phyloP scores from a whole-genome alignment of 30 jellyfish, hydroid and myxozoan genomes.

The Morbakka virulenta region DNA sequence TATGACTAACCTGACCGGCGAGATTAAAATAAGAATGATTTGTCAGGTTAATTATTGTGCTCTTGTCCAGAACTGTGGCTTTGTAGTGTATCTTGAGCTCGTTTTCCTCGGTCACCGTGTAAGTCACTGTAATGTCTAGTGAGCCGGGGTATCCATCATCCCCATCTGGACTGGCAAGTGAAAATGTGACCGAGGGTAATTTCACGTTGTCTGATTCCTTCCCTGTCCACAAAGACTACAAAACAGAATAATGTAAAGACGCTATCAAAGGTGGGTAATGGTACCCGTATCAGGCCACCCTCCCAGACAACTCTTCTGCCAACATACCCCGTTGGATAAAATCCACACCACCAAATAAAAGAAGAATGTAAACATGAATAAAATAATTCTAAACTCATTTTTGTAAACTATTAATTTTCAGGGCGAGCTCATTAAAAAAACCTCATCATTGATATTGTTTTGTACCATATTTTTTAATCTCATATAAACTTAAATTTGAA shows the following conservation, averaged over 20 bases:
- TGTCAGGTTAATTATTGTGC: constrained; percentile 80
- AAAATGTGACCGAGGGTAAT: constrained; percentile 33
- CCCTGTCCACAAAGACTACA: constrained; percentile 63
- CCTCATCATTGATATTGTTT: too few species aligned
- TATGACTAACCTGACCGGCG: too few species aligned
- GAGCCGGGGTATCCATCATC: constrained; percentile 94
- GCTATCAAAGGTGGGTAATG: background rate
- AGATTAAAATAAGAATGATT: constrained; percentile 91
- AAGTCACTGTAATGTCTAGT: constrained; percentile 42
- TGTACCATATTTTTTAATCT: too few species aligned
- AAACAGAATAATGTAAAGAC: background rate
- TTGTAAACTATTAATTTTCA: too few species aligned
- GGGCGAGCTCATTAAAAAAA: too few species aligned
- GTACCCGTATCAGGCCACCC: too few species aligned
- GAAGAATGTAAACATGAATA: too few species aligned
- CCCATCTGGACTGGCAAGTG: constrained; percentile 63
- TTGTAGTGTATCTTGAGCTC: constrained; percentile 53
- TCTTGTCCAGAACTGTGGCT: constrained; percentile 57
- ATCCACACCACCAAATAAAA: too few species aligned
- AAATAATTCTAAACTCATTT: too few species aligned
- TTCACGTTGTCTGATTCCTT: constrained; percentile 17
- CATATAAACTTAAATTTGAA: too few species aligned
- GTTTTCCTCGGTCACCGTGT: constrained; percentile 50
- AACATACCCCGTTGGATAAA: too few species aligned
- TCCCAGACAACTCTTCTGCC: too few species aligned